A percentile compares a stretch with the other conserved stretches of the same genome.
Conservation (phyloP, 2,113 vertebrate species). For the Microtus montanus region DNA sequence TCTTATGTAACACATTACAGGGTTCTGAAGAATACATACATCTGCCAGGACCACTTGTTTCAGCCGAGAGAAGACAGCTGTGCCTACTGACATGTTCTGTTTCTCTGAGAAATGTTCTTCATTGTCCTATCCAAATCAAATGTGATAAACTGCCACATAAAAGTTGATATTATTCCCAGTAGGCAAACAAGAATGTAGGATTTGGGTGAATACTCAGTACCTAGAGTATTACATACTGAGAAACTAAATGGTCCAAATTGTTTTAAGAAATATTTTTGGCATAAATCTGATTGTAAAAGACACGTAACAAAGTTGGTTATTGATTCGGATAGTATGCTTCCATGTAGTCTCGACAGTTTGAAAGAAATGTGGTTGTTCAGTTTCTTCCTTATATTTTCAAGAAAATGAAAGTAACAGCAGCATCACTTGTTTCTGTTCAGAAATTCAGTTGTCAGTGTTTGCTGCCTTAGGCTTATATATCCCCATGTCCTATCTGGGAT, state of each 20-base stretch:
- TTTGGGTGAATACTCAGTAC: background rate
- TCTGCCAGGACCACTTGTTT: background rate
- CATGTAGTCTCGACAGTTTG: background rate
- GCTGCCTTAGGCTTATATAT: background rate
- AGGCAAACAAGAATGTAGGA: background rate
- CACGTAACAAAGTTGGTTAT: background rate
- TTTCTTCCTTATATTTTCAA: background rate
- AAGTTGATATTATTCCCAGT: background rate
- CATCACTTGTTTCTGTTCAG: background rate
- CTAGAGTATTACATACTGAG: background rate
- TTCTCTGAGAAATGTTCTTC: constrained; percentile 37
- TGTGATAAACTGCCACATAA: background rate
- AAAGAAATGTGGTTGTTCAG: background rate
- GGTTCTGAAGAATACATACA: rapidly evolving
- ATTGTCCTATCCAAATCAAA: background rate
- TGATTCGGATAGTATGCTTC: background rate
- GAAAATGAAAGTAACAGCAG: background rate
- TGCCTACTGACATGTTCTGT: background rate
- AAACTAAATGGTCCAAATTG: background rate
- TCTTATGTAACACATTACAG: background rate
- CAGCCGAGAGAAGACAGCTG: constrained; percentile 37
- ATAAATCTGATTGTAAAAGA: background rate
- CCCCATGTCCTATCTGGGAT: background rate
- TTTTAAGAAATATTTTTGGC: background rate
- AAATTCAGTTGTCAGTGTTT: background rate